Conservation (phyloP, 2,888 invertebrate genomes). For the Hypena proboscidalis region DNA sequence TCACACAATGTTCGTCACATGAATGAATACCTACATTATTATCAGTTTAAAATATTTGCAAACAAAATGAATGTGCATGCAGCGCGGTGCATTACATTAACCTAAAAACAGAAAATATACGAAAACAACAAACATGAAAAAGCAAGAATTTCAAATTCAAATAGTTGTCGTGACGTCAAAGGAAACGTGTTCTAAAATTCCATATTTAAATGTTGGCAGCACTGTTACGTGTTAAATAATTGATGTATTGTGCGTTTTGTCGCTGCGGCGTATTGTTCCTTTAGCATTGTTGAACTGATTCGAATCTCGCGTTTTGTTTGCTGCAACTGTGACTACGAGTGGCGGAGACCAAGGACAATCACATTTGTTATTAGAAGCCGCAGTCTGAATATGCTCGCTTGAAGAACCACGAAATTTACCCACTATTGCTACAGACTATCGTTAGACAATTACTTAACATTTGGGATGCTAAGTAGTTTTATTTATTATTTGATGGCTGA, state of each 20-base stretch:
- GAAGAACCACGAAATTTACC: too few species aligned
- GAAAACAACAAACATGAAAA: neutral
- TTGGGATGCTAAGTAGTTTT: too few species aligned
- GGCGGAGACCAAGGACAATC: slow-evolving; percentile 2
- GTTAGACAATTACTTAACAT: too few species aligned
- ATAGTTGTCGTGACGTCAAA: slow-evolving; percentile 11
- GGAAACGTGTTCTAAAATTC: neutral
- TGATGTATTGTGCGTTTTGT: slow-evolving; percentile 43
- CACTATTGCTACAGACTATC: too few species aligned
- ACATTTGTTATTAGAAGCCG: too few species aligned
- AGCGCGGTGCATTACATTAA: too few species aligned
- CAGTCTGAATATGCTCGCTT: too few species aligned
- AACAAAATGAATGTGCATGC: too few species aligned
- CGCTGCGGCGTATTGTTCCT: slow-evolving; percentile 41
- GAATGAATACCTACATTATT: too few species aligned
- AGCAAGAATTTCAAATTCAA: neutral
- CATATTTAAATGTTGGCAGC: slow-evolving; percentile 4
- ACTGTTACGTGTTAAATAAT: slow-evolving; percentile 39
- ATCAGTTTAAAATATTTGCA: too few species aligned
- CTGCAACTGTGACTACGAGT: slow-evolving; percentile 20
- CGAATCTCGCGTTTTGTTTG: slow-evolving; percentile 45
- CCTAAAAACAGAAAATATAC: neutral
- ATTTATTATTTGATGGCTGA: too few species aligned
- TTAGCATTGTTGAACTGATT: slow-evolving; percentile 47
- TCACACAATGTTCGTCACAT: too few species aligned